These are phyloP conservation scores for Epizoanthus scotinus DNA, from an alignment of 92 coral and sea anemone genomes.

Conservation along the genomic window DNA sequence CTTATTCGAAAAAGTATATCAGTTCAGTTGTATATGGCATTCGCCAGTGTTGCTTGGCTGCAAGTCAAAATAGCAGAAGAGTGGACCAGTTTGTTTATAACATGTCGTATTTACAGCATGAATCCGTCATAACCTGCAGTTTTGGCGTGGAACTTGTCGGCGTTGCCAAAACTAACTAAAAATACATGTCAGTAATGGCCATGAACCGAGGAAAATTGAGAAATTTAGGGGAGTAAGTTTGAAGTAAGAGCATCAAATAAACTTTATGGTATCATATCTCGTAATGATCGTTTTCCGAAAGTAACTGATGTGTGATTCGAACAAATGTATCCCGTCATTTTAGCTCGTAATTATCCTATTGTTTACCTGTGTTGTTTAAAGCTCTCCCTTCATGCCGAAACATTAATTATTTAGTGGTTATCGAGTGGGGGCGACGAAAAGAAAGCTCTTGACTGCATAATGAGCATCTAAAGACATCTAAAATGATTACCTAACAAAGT, in stretches of 20 bases:
- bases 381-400: background rate
- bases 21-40: background rate
- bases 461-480: background rate
- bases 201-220: too few species aligned
- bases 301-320: background rate
- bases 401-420: slow-evolving; percentile 21
- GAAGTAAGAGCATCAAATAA: background rate
- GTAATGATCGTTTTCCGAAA: background rate
- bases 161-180: slow-evolving; percentile 1
- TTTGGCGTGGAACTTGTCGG: slow-evolving; percentile 27
- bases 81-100: background rate
- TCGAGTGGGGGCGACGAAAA: slow-evolving; percentile 17
- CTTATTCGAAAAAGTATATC: too few species aligned
- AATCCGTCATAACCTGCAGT: slow-evolving; percentile 34
- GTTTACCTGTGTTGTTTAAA: slow-evolving; percentile 29
- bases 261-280: background rate
- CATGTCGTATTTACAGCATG: slow-evolving; percentile 14
- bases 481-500: background rate
- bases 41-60: background rate
- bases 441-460: background rate
- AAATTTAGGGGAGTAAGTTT: background rate
- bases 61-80: background rate
- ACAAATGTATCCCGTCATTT: slow-evolving; percentile 13
- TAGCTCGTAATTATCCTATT: slow-evolving; percentile 22
- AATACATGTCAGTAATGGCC: background rate